These are phyloP conservation scores for Bettongia penicillata DNA, from an alignment of 2,113 vertebrate species.

Conservation along the genomic window DNA sequence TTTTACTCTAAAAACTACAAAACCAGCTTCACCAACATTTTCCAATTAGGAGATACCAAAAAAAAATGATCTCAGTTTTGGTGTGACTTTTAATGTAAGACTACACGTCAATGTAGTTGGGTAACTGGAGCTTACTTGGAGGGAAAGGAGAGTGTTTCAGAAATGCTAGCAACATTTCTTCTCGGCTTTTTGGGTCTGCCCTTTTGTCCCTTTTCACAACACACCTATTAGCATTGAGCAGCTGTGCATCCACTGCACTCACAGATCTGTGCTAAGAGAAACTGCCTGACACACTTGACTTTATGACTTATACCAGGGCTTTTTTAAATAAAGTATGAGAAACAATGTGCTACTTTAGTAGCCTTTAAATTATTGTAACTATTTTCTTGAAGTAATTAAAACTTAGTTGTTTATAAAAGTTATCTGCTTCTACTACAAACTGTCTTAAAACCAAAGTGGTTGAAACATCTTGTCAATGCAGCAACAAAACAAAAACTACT, in stretches of 20 bases:
- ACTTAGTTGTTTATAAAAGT: slow-evolving; percentile 1
- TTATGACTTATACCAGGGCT: slow-evolving; percentile 6
- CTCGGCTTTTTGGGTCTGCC: background rate
- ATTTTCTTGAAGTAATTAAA: slow-evolving; percentile 18
- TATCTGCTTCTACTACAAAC: background rate
- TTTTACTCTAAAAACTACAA: background rate
- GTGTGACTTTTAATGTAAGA: slow-evolving; percentile 44
- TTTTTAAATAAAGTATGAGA: slow-evolving; percentile 25
- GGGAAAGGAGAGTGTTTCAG: slow-evolving; percentile 4
- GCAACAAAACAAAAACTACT: slow-evolving; percentile 11
- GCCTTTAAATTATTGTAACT: background rate
- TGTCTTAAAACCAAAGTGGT: slow-evolving; percentile 31
- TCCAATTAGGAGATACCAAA: background rate
- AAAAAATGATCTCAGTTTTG: background rate
- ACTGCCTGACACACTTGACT: background rate
- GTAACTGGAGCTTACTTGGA: background rate
- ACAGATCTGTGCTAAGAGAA: slow-evolving; percentile 5
- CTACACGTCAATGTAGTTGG: background rate
- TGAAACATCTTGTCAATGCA: background rate
- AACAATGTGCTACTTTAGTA: background rate
- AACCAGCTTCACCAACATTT: background rate
- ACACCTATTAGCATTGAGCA: slow-evolving; percentile 49
- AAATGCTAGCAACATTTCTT: slow-evolving; percentile 26
- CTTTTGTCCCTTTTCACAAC: slow-evolving; percentile 31
- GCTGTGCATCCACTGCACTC: background rate